Evolutionary conservation across 2,797 vertebrate genomes (phyloP).

Genomic region (Sparus aurata): DNA sequence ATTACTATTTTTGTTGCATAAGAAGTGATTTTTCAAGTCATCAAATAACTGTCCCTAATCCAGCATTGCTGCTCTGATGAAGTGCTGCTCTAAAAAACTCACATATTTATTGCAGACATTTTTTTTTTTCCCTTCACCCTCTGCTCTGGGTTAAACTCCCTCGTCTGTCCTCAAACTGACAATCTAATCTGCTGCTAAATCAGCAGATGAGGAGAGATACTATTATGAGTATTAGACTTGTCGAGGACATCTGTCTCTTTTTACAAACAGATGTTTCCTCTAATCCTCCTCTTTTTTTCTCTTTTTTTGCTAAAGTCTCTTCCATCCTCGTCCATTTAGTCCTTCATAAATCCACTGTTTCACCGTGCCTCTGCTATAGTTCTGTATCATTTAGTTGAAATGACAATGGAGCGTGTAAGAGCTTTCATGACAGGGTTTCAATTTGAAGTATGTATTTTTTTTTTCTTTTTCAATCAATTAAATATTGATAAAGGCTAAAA

Average conservation of each 20-base stretch:
- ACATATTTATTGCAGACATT: constrained; percentile 37
- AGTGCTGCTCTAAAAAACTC: constrained; percentile 19
- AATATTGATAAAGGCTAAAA: background rate
- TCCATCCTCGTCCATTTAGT: constrained; percentile 2
- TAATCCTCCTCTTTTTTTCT: constrained; percentile 52
- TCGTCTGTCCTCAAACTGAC: constrained; percentile 40
- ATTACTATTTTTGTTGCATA: background rate
- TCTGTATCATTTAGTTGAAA: background rate
- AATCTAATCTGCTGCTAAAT: constrained; percentile 63
- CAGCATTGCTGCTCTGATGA: background rate
- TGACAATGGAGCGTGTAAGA: background rate
- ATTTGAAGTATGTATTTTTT: background rate
- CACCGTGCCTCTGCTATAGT: background rate
- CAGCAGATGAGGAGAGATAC: constrained; percentile 55
- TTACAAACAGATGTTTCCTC: constrained; percentile 69
- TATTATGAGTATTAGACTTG: constrained; percentile 56
- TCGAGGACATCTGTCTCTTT: constrained; percentile 60
- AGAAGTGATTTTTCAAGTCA: background rate
- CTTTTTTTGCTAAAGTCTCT: constrained; percentile 22
- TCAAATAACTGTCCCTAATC: background rate
- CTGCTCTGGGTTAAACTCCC: background rate
- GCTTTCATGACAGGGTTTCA: background rate
- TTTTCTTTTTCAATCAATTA: constrained; percentile 7
- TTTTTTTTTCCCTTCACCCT: constrained; percentile 7
- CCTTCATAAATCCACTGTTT: constrained; percentile 12